Percentiles rank a stretch among this genome's conserved stretches.
phyloP scores from a whole-genome alignment of 2,888 invertebrate species.

The Eulithis prunata region DNA sequence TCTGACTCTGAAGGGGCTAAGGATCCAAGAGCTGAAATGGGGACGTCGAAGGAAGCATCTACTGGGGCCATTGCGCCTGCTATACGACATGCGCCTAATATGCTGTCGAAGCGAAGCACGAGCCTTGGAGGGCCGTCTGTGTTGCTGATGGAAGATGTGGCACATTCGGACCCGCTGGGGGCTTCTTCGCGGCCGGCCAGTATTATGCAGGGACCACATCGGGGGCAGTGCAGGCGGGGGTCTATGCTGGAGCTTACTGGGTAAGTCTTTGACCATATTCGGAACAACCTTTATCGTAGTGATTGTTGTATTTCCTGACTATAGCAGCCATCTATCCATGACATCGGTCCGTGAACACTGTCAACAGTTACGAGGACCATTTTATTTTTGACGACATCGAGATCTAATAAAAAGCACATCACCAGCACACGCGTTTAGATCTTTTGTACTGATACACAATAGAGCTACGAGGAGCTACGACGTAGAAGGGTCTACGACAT shows the following conservation, averaged over 20 bases:
- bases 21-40: constrained; percentile 61
- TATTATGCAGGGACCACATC: constrained; percentile 84
- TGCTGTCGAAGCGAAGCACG: constrained; percentile 75
- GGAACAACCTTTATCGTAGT: no score
- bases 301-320: neutral
- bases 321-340: no score
- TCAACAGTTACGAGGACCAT: no score
- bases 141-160: constrained; percentile 85
- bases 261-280: constrained; percentile 69
- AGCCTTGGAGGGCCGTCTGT: constrained; percentile 81
- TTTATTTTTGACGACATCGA: neutral
- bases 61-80: constrained; percentile 67
- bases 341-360: no score
- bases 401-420: neutral
- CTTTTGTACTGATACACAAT: constrained; percentile 3
- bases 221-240: constrained; percentile 89
- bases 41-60: constrained; percentile 64
- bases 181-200: constrained; percentile 86
- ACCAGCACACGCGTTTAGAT: constrained; percentile 12
- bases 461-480: constrained; percentile 2
- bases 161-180: constrained; percentile 85
- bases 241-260: constrained; percentile 93
- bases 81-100: constrained; percentile 61
- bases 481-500: constrained; percentile 5
- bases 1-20: constrained; percentile 84